Base-by-base conservation (phyloP, 2,113 vertebrate genomes). In the Aramus guarauna region DNA sequence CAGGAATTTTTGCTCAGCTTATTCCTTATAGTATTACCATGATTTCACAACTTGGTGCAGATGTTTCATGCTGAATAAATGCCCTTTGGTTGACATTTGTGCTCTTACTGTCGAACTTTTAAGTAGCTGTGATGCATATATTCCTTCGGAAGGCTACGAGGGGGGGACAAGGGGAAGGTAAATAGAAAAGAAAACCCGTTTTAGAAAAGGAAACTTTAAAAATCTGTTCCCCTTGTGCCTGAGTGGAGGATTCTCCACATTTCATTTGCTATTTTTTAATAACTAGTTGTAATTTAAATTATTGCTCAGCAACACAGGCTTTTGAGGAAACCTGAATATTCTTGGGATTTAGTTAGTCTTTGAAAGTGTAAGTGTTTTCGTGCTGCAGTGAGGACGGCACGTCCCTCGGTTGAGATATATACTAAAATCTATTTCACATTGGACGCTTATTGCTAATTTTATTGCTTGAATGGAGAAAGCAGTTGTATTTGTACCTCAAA, bases 11-110 rank as follows among this genome's bases (percentile, higher is more conserved):
- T 95, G 92, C 88, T 85, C 78, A 53, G 60, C 66, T 91, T 95
- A 90, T 92, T 92, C 81, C 91, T 96, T 85, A 87, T 20, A 67
- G 79, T 63, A 48, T 92, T 89, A 92, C 83, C 90, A 36, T 21
- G 89, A 96, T 97, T 97, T 95, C 95, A 90, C 91, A 96, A 96
- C 16, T 6, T 85, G 81, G 77, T 64, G 83, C 92, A 98, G 96
- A 90, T 67, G 37, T 82, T 93, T 50, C 45, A 21, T 85, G 64
- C 84, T 64, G 90, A 82, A 88, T 69, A 94, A 94, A 79, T 91
- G 67, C 48, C 78, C 79, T 96, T 89, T 62, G 52, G 55, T 74
- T 93, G 68, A 92, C 78, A 95, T 97, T 93, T 92, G n/a, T 48
- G n/a, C 64, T 78, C 11, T 87, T 69, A 56, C 55, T 79, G 53